phyloP scores from a whole-genome alignment of 2,113 vertebrate genomes.

The Notarius quadriscutis region DNA sequence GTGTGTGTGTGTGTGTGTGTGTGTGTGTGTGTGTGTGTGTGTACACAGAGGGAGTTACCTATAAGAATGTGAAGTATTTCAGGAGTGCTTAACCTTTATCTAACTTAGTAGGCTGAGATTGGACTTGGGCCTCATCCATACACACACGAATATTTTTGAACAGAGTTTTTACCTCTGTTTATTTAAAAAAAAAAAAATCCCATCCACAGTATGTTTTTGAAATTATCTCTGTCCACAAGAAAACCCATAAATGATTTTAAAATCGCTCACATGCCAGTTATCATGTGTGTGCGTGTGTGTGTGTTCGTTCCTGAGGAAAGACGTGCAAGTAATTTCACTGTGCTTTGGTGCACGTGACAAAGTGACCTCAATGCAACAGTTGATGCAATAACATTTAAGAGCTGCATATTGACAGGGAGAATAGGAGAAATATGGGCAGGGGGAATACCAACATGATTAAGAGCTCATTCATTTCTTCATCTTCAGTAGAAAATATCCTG shows the following conservation, averaged over 20 bases:
- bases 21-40: neutral
- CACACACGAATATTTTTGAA: neutral
- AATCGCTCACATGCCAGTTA: neutral
- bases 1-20: neutral
- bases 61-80: constrained; percentile 59
- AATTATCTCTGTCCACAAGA: neutral
- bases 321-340: neutral
- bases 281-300: too few species aligned
- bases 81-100: constrained; percentile 58
- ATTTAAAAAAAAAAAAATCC: too few species aligned
- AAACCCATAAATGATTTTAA: neutral
- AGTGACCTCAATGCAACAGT: neutral
- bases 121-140: neutral
- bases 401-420: neutral
- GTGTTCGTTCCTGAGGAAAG: neutral
- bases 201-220: neutral
- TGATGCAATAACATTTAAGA: neutral
- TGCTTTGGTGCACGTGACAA: neutral
- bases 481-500: neutral
- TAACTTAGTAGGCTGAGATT: neutral
- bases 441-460: neutral
- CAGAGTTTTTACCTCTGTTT: too few species aligned
- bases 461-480: neutral
- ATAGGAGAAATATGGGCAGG: neutral
- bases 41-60: constrained; percentile 53